Percentiles rank a stretch among this genome's conserved stretches.
These are phyloP conservation scores for Dryas iulia DNA, from an alignment of 1,140 invertebrate genomes.

Conservation along the genomic window DNA sequence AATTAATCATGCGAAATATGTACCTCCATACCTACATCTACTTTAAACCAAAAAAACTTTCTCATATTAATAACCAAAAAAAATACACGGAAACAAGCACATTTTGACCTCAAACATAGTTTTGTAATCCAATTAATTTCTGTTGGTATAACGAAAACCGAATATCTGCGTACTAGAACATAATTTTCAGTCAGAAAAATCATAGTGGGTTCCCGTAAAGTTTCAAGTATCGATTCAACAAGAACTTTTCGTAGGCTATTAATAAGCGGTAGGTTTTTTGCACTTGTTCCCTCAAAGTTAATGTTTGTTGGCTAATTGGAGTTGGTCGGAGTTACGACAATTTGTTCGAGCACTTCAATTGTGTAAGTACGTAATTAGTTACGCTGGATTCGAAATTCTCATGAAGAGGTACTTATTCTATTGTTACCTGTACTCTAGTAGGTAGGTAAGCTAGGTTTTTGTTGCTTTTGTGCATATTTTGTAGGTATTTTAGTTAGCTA, in stretches of 20 bases:
- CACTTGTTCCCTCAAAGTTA: constrained; percentile 15
- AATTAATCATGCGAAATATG: too few species aligned
- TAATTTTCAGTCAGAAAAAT: not conserved
- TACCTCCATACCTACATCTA: too few species aligned
- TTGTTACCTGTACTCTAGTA: not conserved
- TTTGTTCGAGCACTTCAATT: constrained; percentile 6
- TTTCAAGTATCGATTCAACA: constrained; percentile 13
- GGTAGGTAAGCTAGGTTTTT: not conserved
- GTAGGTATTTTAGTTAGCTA: not conserved
- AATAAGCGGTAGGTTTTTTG: constrained; percentile 24
- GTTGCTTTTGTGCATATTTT: not conserved
- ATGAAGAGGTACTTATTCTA: not conserved
- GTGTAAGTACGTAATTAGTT: constrained; percentile 1
- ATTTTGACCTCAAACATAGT: not conserved
- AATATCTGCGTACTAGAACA: not conserved
- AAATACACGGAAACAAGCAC: not conserved
- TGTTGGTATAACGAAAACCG: not conserved
- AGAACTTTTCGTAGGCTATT: constrained; percentile 17
- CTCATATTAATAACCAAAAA: not conserved
- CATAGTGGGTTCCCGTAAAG: not conserved
- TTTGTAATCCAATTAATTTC: not conserved
- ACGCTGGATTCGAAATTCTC: not conserved
- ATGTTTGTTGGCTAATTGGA: constrained; percentile 30
- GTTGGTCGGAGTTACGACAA: constrained; percentile 26
- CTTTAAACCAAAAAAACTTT: not conserved